Base-by-base conservation (phyloP, 2,888 invertebrate species). In the Leistus spinibarbis region DNA sequence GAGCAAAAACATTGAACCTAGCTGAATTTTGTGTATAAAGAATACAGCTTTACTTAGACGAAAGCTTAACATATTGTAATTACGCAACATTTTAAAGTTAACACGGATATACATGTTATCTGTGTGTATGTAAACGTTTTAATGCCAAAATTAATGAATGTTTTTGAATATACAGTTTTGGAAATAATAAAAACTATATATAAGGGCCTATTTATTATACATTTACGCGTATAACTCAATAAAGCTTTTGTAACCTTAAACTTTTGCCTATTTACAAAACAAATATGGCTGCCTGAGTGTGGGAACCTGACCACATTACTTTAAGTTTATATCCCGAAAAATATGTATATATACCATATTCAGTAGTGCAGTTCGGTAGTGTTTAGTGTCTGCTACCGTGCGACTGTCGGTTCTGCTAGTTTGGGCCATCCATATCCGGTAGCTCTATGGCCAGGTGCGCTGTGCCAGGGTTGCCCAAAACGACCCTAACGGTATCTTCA, bases 381-480 rank as follows among this genome's bases (percentile, higher is more conserved):
- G n/a, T 53, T 53, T 40, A 53, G 17, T 19, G 24, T 23, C 66
- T 40, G 24, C 66, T 27, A 23, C 23, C 20, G 63, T 27, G 27
- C 24, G 20, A 23, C 23, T 66, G 66, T 17, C 66, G 53, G 9
- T 53, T 20, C 81, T 81, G 83, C 82, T 82, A 81, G 82, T 79
- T 81, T 78, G 81, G 81, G 77, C 76, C 79, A 81, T 84, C 76
- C 79, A 81, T 84, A 84, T 84, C 84, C 84, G 83, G 84, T 83
- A 82, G 81, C 81, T 23, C 69, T 78, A 77, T 76, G 79, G 81
- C 83, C 84, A 84, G 83, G 83, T 84, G 83, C 82, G 81, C 81
- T 79, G 78, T 60, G 54, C 20, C 75, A 75, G 75, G 75, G 75
- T 17, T 75, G 64, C 23, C 67, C 75, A 75, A 75, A 75, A 63